These are phyloP conservation scores for Sarcoramphus papa DNA, from an alignment of 2,797 vertebrate genomes.

Conservation along the genomic window DNA sequence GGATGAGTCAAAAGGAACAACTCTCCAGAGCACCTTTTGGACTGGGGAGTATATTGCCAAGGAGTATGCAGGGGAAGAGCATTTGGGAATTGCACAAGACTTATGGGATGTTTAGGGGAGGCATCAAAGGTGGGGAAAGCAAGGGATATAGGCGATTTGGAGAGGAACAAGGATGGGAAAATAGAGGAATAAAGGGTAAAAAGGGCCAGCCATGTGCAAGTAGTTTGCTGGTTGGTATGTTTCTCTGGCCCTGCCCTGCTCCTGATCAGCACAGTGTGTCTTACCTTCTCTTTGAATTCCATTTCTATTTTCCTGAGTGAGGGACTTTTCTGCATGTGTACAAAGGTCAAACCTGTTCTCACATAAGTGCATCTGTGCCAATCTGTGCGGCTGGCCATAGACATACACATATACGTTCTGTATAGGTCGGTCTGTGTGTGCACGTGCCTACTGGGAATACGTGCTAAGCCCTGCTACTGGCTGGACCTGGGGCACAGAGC, in stretches of 20 bases:
- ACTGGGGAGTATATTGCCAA: not conserved
- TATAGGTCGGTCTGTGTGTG: no score
- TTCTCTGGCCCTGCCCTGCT: not conserved
- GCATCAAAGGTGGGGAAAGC: not conserved
- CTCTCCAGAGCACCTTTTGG: not conserved
- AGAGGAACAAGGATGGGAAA: not conserved
- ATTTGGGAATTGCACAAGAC: not conserved
- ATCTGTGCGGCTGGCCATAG: no score
- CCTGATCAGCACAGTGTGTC: not conserved
- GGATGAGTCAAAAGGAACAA: not conserved
- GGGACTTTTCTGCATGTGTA: not conserved
- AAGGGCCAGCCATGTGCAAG: not conserved
- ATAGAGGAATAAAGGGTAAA: not conserved
- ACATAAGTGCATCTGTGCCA: not conserved
- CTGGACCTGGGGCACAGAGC: not conserved
- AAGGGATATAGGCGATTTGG: not conserved
- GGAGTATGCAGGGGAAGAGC: not conserved
- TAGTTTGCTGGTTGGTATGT: not conserved
- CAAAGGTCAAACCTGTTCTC: not conserved
- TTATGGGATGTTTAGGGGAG: not conserved
- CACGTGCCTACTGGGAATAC: not conserved
- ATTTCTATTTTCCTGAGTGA: not conserved
- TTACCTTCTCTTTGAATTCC: not conserved
- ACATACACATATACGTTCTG: not conserved
- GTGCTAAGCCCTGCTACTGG: fast-evolving